These are phyloP conservation scores for Pristionchus arcanus DNA, from an alignment of 2,888 invertebrate genomes.

Conservation along the genomic window DNA sequence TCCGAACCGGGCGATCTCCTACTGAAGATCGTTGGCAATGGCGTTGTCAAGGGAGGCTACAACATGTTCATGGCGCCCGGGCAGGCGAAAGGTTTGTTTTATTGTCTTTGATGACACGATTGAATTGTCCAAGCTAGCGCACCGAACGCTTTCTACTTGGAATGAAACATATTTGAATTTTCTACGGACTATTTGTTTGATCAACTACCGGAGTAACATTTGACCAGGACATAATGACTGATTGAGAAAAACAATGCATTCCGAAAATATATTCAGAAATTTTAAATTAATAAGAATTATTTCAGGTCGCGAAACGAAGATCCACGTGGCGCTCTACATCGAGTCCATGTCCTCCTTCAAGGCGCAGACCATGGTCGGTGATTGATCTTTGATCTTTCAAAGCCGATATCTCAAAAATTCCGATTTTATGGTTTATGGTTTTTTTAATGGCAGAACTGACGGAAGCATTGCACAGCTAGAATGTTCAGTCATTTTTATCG, in stretches of 20 bases:
- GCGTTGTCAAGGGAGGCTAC: slow-evolving; percentile 75
- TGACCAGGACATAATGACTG: too few species aligned
- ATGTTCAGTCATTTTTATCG: neutral
- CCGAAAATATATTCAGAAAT: too few species aligned
- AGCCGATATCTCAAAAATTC: neutral
- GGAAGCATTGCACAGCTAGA: too few species aligned
- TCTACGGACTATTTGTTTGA: too few species aligned
- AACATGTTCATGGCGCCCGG: slow-evolving; percentile 78
- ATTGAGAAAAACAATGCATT: too few species aligned
- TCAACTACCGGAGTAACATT: too few species aligned
- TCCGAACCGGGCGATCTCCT: slow-evolving; percentile 77
- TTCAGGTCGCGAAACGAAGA: slow-evolving; percentile 72
- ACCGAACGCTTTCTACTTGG: too few species aligned
- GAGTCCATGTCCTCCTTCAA: slow-evolving; percentile 79
- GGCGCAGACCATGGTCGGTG: slow-evolving; percentile 78
- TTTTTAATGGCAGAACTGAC: too few species aligned
- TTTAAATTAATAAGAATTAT: neutral
- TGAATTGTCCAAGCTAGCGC: too few species aligned
- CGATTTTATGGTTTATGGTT: too few species aligned
- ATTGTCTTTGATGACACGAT: too few species aligned
- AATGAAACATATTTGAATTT: too few species aligned
- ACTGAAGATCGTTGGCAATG: slow-evolving; percentile 74
- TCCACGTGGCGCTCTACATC: slow-evolving; percentile 78
- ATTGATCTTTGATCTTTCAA: slow-evolving; percentile 52
- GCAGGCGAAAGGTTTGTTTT: slow-evolving; percentile 63